Conservation (phyloP, 2,888 invertebrate genomes). For the Nesidiocoris tenuis region DNA sequence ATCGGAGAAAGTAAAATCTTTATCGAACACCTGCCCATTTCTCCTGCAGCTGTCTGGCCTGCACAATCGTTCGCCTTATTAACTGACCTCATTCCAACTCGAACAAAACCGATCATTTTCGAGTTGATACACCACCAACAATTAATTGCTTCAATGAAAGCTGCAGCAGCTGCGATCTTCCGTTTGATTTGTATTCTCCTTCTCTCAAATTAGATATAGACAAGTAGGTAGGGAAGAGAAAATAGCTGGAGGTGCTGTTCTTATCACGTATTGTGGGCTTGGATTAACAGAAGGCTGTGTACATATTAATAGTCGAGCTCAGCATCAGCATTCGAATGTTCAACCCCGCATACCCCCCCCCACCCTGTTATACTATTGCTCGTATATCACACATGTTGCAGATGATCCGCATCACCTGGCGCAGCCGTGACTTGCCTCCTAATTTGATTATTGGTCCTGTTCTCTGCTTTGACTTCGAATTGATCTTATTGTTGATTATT, state of each 20-base stretch:
- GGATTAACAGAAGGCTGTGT: no score
- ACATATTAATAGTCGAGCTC: neutral
- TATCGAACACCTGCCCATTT: no score
- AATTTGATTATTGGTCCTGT: neutral
- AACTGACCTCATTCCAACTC: neutral
- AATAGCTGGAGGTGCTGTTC: no score
- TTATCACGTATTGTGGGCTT: no score
- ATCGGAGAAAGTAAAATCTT: no score
- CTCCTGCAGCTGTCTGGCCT: no score
- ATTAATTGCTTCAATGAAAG: neutral
- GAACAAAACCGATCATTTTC: neutral
- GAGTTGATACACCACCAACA: neutral
- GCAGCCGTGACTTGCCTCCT: conserved; percentile 18
- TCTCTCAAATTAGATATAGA: neutral
- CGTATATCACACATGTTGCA: conserved; percentile 28
- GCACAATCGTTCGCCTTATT: neutral
- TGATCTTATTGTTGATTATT: no score
- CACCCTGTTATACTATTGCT: neutral
- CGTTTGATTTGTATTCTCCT: neutral
- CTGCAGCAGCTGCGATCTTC: neutral
- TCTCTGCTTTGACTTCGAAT: no score
- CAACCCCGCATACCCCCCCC: neutral
- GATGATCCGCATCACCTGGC: conserved; percentile 35
- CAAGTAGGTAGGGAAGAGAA: no score
- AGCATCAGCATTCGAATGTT: neutral